Conservation (phyloP, 2,113 vertebrate species). For the Hydrolagus affinis region DNA sequence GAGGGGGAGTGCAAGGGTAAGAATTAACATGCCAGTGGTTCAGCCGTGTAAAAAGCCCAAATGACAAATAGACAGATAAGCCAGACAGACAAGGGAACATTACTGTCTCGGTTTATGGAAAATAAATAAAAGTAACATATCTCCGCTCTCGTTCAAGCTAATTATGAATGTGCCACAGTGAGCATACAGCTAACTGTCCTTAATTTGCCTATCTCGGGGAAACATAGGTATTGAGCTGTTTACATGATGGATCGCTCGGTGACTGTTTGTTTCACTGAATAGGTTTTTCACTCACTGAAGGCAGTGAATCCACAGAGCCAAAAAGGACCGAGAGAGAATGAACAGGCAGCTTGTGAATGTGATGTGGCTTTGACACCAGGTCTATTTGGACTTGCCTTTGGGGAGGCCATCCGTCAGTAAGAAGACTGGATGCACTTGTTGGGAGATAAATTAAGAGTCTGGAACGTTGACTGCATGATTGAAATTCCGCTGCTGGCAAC, state of each 20-base stretch:
- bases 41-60: not conserved
- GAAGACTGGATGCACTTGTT: too few species aligned
- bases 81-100: not conserved
- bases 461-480: too few species aligned
- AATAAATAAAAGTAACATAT: not conserved
- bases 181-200: not conserved
- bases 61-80: not conserved
- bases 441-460: too few species aligned
- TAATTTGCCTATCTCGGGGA: slow-evolving; percentile 17
- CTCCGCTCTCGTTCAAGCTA: not conserved
- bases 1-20: not conserved
- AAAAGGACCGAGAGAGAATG: not conserved
- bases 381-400: not conserved
- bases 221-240: slow-evolving; percentile 3
- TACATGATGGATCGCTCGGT: not conserved
- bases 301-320: not conserved
- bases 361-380: too few species aligned
- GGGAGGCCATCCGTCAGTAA: not conserved
- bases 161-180: slow-evolving; percentile 4
- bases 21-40: too few species aligned
- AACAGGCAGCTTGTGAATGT: not conserved
- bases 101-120: not conserved
- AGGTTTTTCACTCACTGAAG: not conserved
- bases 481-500: too few species aligned
- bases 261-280: not conserved